These are phyloP conservation scores for Torymus texanus DNA, from an alignment of 2,888 invertebrate species.

Conservation along the genomic window DNA sequence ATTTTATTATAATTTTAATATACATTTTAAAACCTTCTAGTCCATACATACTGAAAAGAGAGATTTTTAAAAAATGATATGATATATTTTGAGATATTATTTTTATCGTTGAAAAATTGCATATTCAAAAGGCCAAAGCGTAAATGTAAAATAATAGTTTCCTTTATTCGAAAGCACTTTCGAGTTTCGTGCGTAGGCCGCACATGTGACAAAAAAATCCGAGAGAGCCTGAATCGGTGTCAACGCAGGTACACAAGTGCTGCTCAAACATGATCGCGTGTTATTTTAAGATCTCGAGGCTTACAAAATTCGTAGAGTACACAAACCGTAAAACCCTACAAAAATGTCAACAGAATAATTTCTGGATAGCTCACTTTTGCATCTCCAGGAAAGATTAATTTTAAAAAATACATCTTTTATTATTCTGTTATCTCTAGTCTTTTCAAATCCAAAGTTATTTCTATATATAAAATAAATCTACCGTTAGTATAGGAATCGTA, in stretches of 20 bases:
- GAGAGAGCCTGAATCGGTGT: slow-evolving; percentile 17
- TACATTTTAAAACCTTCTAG: too few relatives aligned
- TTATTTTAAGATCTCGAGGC: slow-evolving; percentile 24
- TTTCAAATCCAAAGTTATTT: too few relatives aligned
- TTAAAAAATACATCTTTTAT: too few relatives aligned
- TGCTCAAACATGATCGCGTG: slow-evolving; percentile 26
- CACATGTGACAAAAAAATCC: slow-evolving; percentile 11
- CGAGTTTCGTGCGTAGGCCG: background rate
- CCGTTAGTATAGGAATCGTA: too few relatives aligned
- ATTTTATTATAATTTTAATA: too few relatives aligned
- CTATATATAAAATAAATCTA: too few relatives aligned
- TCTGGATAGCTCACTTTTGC: background rate
- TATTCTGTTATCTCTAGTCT: too few relatives aligned
- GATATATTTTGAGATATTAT: background rate
- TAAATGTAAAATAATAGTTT: background rate
- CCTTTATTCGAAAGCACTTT: background rate
- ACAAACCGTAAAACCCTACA: slow-evolving; percentile 16
- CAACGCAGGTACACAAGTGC: slow-evolving; percentile 13
- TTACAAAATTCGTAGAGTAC: slow-evolving; percentile 21
- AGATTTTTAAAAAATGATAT: background rate
- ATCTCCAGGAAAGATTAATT: too few relatives aligned
- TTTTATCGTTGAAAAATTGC: too few relatives aligned
- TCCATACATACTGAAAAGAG: background rate
- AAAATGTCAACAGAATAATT: slow-evolving; percentile 21
- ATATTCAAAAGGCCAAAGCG: too few relatives aligned